Evolutionary conservation across 2,113 vertebrate genomes (phyloP), one percentile per base, ranked within the genome.

Genomic region (Mesocricetus auratus): DNA sequence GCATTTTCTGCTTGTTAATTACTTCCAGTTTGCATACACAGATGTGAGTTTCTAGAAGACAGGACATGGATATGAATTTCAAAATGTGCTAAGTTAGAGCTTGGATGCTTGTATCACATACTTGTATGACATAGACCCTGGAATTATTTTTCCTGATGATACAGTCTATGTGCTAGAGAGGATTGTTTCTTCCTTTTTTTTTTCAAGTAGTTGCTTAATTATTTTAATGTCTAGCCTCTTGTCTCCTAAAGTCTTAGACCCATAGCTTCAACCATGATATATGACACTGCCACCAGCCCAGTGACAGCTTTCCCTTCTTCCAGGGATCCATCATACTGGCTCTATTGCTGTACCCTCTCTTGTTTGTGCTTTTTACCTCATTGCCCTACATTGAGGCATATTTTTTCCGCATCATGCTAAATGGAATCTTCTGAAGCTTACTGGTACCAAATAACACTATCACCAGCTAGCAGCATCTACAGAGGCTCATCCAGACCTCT

Each of bases 361-460:
- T 33, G 31, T 68, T 33, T 12, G 5, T 33, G 31, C 1, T 24
- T 62, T 9, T 62, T 33, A 29, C 64, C 64, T 68, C 64, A 68
- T 68, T 68, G 29, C 12, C 13, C 29, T 4, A 5, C 64, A 68
- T 15, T 33, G 64, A n/a, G 36, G 36, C 69, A 71, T n/a, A 71
- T 29, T n/a, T 71, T 22, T 71, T 17, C 17, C 15, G 36, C n/a
- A n/a, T 15, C 15, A 71, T 36, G 36, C 68, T 71, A 71, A n/a
- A 71, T 71, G 17, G 31, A 71, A 36, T 71, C 36, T n/a, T 19
- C 17, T 36, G 68, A 16, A 16, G 17, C 33, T 71, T 71, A n/a
- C 36, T 71, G n/a, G 13, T n/a, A n/a, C 0, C 0, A n/a, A 7
- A n/a, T n/a, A 16, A 36, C 12, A 12, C 5, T n/a, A 71, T n/a